phyloP scores from a whole-genome alignment of 2,797 vertebrate species.

The Urocyon cinereoargenteus region DNA sequence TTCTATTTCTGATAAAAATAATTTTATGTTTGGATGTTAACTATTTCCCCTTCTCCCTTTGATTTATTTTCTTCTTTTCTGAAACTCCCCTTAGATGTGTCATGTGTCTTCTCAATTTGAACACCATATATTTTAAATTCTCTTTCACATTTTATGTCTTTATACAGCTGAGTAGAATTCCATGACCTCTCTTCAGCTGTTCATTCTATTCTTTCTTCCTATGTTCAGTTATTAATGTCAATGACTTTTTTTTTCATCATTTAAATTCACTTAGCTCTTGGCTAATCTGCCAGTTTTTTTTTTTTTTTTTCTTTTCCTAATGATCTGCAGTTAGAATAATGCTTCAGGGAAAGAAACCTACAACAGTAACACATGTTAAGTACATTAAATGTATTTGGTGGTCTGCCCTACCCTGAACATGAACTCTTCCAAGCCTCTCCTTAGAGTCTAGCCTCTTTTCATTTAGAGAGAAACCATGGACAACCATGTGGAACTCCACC shows the following conservation, averaged over 20 bases:
- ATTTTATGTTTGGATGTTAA: not conserved
- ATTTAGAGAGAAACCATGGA: not conserved
- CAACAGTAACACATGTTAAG: not conserved
- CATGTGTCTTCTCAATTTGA: not conserved
- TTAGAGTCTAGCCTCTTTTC: not conserved
- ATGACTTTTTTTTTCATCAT: not conserved
- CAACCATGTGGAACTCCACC: not conserved
- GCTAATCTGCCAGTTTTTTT: not conserved
- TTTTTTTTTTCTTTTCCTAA: not conserved
- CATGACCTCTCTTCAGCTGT: not conserved
- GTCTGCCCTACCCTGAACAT: not conserved
- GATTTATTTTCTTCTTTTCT: not conserved
- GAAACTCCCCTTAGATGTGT: not conserved
- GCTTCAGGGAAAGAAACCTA: not conserved
- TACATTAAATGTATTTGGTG: not conserved
- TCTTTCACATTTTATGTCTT: not conserved
- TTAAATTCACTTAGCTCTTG: not conserved
- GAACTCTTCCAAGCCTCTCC: not conserved
- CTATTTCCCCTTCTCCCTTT: not conserved
- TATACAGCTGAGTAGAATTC: not conserved
- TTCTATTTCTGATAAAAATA: not conserved
- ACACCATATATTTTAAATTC: not conserved
- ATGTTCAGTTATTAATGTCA: not conserved
- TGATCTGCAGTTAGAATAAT: not conserved
- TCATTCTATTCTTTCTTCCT: not conserved